Base-by-base conservation (phyloP, 1,140 invertebrate genomes). In the Eulimnadia texana region DNA sequence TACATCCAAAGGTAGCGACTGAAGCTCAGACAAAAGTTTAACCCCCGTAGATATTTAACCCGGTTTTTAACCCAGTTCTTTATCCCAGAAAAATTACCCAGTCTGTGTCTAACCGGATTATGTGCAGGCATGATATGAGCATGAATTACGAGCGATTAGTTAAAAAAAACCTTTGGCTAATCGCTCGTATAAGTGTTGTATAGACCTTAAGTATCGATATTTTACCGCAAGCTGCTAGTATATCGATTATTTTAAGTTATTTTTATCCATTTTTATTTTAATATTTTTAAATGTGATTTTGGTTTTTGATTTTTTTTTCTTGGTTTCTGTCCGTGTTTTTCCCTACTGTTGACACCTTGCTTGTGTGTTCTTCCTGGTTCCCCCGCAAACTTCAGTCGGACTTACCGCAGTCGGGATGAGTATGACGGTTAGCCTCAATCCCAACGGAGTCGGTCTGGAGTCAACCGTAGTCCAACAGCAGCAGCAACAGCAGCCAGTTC, bases 1-100 rank as follows among this genome's bases (percentile, higher is more conserved):
- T 51, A 61, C 60, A 61, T 55, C 60, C 60, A 61, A 61, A 61
- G 60, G 60, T 61, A 61, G 50, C 33, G 60, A 61, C 13, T 61
- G 53, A 57, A 16, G 13, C 28, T 6, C 24, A 23, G 28, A 54
- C 3, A 57, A 57, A 29, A 16, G 22, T 19, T 27, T 1, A 54
- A 54, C n/a, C n/a, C n/a, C 33, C 33, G 16, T 9, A 42, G 53
- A 25, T 54, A 25, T 19, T 20, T 3, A 2, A 2, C 53, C 9
- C 53, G 3, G 2, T 19, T 10, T 16, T 24, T 24, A 19, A 13
- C 28, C 53, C 16, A 22, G 23, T 24, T 54, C 23, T 10, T 20
- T 24, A 13, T 54, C 53, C 53, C 3, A 54, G 9, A 54, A 13
- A 10, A 2, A 16, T 24, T 24, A n/a, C 3, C 53, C 28, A n/a